Conservation (phyloP, 2,797 vertebrate species). For the Propithecus perrieri region DNA sequence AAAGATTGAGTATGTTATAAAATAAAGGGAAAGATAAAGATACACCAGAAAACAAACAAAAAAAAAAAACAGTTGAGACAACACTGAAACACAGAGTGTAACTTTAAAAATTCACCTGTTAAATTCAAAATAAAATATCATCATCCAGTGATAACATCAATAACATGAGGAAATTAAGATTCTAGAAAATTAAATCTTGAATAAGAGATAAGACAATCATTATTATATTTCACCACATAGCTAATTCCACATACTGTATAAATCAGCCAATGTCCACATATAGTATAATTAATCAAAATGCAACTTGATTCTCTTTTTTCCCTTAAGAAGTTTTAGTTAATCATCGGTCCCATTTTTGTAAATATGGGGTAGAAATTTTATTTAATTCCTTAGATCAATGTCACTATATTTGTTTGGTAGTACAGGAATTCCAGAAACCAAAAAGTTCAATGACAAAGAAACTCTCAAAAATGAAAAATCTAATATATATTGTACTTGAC, state of each 20-base stretch:
- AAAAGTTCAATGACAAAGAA: not conserved
- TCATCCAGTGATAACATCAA: not conserved
- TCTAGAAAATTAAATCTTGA: constrained; percentile 4
- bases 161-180: not conserved
- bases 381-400: not conserved
- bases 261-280: not conserved
- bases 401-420: not conserved
- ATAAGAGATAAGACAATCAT: not conserved
- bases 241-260: not conserved
- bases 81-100: not conserved
- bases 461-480: not conserved
- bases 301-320: not conserved
- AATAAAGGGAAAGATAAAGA: not conserved
- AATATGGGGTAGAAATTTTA: not conserved
- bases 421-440: not conserved
- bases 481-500: not conserved
- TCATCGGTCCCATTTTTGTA: not conserved
- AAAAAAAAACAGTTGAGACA: not conserved
- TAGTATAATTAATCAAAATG: not conserved
- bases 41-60: not conserved
- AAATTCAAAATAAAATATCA: constrained; percentile 14
- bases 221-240: not conserved
- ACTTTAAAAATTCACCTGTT: not conserved
- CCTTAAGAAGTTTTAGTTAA: not conserved
- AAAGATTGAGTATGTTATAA: not conserved